Base-by-base conservation (phyloP, 2,888 invertebrate species). In the Chymomyza caudatula region DNA sequence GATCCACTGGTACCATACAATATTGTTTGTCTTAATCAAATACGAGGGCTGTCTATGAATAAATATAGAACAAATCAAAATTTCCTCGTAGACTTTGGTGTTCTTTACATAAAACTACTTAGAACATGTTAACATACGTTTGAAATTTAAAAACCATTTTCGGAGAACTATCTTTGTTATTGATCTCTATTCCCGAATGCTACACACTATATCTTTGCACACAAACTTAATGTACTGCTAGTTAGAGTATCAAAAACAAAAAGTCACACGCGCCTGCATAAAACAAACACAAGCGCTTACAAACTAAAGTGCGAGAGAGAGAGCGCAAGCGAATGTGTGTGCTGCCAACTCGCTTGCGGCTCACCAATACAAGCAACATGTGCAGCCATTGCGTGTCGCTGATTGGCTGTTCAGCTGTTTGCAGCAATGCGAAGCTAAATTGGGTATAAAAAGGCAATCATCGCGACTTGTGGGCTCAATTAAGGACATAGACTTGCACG, bases 361-460 rank as follows among this genome's bases (percentile, higher is more conserved):
- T 43, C 53, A 15, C 58, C 53, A 47, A 54, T 49, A 58, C 25
- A 51, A 51, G 25, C 43, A 15, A 51, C 22, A 11, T 68, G 67
- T 11, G 69, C 83, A 68, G 87, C 88, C 89, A 90, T 88, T 86
- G 81, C 88, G 86, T 70, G 47, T 47, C 66, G 76, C 74, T 80
- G 89, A 90, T 90, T 90, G 90, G 90, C 80, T 70, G 74, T 68
- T 65, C 65, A 54, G 73, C 69, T 68, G 75, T 74, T 64, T 73
- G 80, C 73, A 82, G 77, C 85, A 78, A 81, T 85, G 85, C 82
- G 76, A 64, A 70, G 57, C 77, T 87, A 89, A 88, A 89, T 88
- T 90, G 89, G 79, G 88, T 90, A 89, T 90, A 90, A 91, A 90
- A 90, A 93, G 95, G 94, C 95, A 95, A 91, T 94, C 92, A 90